phyloP scores from a whole-genome alignment of 92 coral and sea anemone genomes.

The Siderastrea siderea region DNA sequence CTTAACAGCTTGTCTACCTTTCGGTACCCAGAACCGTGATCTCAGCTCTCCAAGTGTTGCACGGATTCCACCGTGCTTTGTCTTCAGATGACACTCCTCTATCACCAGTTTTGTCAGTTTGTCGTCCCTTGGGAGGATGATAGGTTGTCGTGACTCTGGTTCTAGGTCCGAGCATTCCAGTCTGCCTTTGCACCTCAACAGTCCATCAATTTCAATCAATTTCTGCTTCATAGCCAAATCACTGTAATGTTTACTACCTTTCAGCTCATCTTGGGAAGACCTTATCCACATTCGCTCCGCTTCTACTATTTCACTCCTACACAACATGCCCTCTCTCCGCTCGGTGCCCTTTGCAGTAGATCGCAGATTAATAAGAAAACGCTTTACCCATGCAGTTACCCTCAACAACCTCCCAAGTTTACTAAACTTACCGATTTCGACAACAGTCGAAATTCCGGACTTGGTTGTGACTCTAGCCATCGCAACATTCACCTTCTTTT shows the following conservation, averaged over 20 bases:
- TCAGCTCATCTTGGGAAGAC: slow-evolving; percentile 34
- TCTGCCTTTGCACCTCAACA: slow-evolving; percentile 45
- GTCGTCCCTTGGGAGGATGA: slow-evolving; percentile 26
- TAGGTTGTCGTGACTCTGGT: slow-evolving; percentile 17
- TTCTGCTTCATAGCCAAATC: slow-evolving; percentile 33
- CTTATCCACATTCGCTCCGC: slow-evolving; percentile 54
- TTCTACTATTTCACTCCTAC: slow-evolving; percentile 20
- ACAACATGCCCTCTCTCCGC: slow-evolving; percentile 7
- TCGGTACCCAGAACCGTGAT: slow-evolving; percentile 54
- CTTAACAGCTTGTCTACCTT: slow-evolving; percentile 1
- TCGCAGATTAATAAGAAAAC: slow-evolving; percentile 1
- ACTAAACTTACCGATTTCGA: no score
- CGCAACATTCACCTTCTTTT: no score
- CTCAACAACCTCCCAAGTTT: slow-evolving; percentile 6
- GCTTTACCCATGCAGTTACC: neutral
- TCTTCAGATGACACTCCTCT: slow-evolving; percentile 25
- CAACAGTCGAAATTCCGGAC: no score
- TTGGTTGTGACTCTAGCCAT: no score
- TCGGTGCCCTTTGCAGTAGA: neutral
- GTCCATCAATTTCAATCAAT: slow-evolving; percentile 31
- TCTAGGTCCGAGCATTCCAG: slow-evolving; percentile 7
- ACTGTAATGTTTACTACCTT: slow-evolving; percentile 2
- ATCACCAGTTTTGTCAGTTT: slow-evolving; percentile 2
- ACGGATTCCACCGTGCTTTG: slow-evolving; percentile 45
- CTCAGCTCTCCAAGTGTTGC: slow-evolving; percentile 53